Evolutionary conservation across 2,797 vertebrate species (phyloP), one percentile per base, ranked within the genome.

Genomic region (Alosa sapidissima): DNA sequence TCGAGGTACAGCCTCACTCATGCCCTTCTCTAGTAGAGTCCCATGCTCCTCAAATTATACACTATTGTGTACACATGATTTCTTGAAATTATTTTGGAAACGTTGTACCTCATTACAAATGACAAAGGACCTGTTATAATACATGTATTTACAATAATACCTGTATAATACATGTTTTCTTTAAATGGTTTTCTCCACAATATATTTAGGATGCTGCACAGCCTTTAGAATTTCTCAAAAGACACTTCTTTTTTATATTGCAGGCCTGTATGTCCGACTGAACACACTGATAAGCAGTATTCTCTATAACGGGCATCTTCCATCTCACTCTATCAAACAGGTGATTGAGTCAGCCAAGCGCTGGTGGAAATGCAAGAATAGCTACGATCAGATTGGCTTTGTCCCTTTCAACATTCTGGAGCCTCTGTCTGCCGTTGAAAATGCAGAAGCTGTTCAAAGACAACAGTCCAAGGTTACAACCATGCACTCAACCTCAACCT

Each of bases 341-440:
- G 96, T 96, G 0, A 81, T 97, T 36, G 94, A 97, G 82, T 94
- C 96, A 51, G 93, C 92, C 45, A 96, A 96, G 82, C 94, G 96
- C 51, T 98, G 97, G 96, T 97, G 97, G 96, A 97, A 97, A 89
- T 96, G 97, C 86, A 94, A 87, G 65, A 96, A 97, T 91, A 92
- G 89, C n/a, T 94, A 87, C 0, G 94, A 94, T 16, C 94, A 97
- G 91, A 93, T 97, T 10, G 97, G 97, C 49, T 97, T 97, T 21
- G 94, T 98, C 51, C 96, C 97, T 4, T 95, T 89, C 68, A 98
- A 96, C 51, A 97, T 97, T 85, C 94, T 98, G 88, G 95, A 95
- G 84, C 94, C 96, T 0, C 81, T 94, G 1, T 92, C 91, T 82
- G 92, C 90, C 81, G 90, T 90, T 82, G 92, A 81, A 9, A 83